Percentiles rank a stretch among this genome's conserved stretches.
These are phyloP conservation scores for Anoplophora glabripennis DNA, from an alignment of 1,140 invertebrate species.

Conservation along the genomic window DNA sequence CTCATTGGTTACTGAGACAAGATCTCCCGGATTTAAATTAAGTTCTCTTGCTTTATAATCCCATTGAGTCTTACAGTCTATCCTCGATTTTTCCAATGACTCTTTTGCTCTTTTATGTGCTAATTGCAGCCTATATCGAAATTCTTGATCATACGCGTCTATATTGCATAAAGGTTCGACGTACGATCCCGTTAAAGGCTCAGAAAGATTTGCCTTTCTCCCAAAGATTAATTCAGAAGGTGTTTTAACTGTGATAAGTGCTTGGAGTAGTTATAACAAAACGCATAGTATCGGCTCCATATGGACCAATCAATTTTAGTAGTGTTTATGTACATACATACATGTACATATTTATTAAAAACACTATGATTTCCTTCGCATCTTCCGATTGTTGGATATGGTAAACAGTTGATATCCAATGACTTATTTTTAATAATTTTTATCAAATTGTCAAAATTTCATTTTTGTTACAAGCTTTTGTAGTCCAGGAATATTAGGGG, in stretches of 20 bases:
- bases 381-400: slow-evolving; percentile 2
- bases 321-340: slow-evolving; percentile 2
- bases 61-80: too few relatives aligned
- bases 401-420: slow-evolving; percentile 11
- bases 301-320: background rate
- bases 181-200: background rate
- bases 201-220: background rate
- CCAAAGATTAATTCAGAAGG: slow-evolving; percentile 10
- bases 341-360: slow-evolving; percentile 5
- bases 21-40: too few relatives aligned
- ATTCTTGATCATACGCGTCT: background rate
- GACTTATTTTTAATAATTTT: too few relatives aligned
- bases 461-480: too few relatives aligned
- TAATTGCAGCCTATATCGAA: background rate
- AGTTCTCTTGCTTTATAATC: too few relatives aligned
- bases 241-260: slow-evolving; percentile 3
- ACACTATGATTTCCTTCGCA: slow-evolving; percentile 8
- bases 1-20: too few relatives aligned
- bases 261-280: slow-evolving; percentile 7
- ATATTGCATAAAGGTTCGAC: background rate
- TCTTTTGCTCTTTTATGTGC: background rate
- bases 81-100: slow-evolving; percentile 3
- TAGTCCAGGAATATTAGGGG: too few relatives aligned
- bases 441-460: background rate
- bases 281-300: background rate